Evolutionary conservation across 2,797 vertebrate genomes (phyloP), one percentile per base, ranked within the genome.

Genomic region (Notamacropus eugenii): DNA sequence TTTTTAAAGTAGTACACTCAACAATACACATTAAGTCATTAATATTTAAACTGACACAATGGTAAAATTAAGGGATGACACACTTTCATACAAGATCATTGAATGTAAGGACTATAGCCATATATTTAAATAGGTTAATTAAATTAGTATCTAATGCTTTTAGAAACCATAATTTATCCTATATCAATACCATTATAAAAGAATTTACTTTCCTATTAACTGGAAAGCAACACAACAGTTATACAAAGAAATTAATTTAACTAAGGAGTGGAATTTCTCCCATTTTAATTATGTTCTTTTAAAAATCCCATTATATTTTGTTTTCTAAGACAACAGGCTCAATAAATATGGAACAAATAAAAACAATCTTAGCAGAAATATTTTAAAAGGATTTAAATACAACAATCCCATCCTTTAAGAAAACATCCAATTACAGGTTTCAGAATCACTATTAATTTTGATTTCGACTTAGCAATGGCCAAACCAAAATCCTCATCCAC

Each of bases 11-110:
- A 87, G 94, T 34, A 54, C 14, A 29, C 91, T 96, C 96, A 98
- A 95, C 90, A 54, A 97, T 74, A 29, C 5, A 95, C 54, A 54
- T 93, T 91, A 91, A 91, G 29, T 46, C 54, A 96, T 93, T 96
- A 92, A 93, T 97, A 97, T 94, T 98, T 95, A 97, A 97, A 96
- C 16, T 56, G n/a, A 82, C 57, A 52, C 46, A 96, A 40, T 93
- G 59, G 92, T 62, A 93, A 97, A 96, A 96, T 96, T 93, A 97
- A 93, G 90, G 46, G 46, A 96, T 94, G 59, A 90, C 92, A 96
- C 0, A 67, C 9, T 96, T 96, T n/a, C 55, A 95, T 90, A 95
- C 92, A 96, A 94, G 95, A 94, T 93, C 94, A 95, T 29, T 92
- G 55, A 10, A 52, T 95, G 94, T 93, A 95, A 97, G 54, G 59